Percentiles rank a stretch among this genome's conserved stretches.
phyloP scores from a whole-genome alignment of 2,888 invertebrate genomes.

The Trachelus tabidus region DNA sequence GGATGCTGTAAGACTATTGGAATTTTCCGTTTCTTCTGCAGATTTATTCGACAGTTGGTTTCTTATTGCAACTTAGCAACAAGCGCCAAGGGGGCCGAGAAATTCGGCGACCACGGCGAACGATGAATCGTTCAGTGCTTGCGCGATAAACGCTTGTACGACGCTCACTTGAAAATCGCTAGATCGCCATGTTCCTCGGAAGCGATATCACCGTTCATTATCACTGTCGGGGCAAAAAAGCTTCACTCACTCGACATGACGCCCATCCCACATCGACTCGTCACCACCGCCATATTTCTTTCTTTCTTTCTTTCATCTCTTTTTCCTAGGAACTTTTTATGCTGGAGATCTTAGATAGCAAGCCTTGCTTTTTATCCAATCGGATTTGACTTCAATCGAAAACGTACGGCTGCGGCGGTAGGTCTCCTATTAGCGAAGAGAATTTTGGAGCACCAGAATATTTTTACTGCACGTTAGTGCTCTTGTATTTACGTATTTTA shows the following conservation, averaged over 20 bases:
- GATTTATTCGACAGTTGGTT: neutral
- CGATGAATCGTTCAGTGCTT: neutral
- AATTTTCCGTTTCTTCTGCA: neutral
- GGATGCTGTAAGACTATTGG: neutral
- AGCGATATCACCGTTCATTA: conserved; percentile 56
- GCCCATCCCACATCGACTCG: conserved; percentile 52
- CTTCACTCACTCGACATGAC: conserved; percentile 48
- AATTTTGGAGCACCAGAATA: neutral
- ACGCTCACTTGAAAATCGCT: conserved; percentile 38
- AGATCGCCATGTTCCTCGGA: conserved; percentile 54
- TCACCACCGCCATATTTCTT: conserved; percentile 41
- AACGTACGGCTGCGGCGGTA: neutral
- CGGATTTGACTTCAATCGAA: neutral
- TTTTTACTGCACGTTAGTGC: neutral
- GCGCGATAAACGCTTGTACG: neutral
- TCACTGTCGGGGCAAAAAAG: conserved; percentile 46
- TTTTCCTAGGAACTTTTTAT: conserved; percentile 1
- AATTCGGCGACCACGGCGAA: neutral
- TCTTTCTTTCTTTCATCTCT: neutral
- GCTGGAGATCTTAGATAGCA: neutral
- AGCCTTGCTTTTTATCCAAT: neutral
- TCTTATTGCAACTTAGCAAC: neutral
- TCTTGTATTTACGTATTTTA: neutral
- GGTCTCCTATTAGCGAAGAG: neutral
- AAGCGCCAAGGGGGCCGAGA: neutral